Percentiles rank a stretch among this genome's conserved stretches.
Conservation (phyloP, 2,113 vertebrate genomes). For the Phoenicopterus ruber region DNA sequence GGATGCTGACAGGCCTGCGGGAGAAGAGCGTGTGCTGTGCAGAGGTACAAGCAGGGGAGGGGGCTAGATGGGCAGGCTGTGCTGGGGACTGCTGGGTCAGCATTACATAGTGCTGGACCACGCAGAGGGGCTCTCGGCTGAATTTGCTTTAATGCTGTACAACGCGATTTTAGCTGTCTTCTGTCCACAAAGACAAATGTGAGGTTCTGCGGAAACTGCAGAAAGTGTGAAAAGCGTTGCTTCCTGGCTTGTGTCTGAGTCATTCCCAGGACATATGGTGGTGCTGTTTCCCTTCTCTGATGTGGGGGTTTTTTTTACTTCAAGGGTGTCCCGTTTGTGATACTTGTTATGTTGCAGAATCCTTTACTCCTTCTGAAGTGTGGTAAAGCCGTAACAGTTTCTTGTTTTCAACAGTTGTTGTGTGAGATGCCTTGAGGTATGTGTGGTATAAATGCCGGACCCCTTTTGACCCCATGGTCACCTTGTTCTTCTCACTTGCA, state of each 20-base stretch:
- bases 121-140: neutral
- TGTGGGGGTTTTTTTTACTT: neutral
- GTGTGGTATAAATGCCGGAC: neutral
- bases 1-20: neutral
- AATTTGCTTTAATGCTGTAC: neutral
- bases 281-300: neutral
- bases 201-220: neutral
- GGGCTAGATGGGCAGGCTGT: accelerated
- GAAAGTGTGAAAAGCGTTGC: neutral
- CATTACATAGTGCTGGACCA: neutral
- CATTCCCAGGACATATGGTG: neutral
- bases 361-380: neutral
- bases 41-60: neutral
- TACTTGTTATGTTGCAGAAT: neutral
- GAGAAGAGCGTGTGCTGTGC: neutral
- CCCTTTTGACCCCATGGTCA: neutral
- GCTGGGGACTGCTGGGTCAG: too few species aligned
- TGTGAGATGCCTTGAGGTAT: neutral
- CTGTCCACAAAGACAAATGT: neutral
- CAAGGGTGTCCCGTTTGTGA: neutral
- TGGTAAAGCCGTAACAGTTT: neutral
- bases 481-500: neutral
- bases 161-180: neutral
- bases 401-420: neutral
- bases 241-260: neutral